Percentiles rank a stretch among this genome's conserved stretches.
phyloP scores from a whole-genome alignment of 2,113 vertebrate species.

The Microtus richardsoni region DNA sequence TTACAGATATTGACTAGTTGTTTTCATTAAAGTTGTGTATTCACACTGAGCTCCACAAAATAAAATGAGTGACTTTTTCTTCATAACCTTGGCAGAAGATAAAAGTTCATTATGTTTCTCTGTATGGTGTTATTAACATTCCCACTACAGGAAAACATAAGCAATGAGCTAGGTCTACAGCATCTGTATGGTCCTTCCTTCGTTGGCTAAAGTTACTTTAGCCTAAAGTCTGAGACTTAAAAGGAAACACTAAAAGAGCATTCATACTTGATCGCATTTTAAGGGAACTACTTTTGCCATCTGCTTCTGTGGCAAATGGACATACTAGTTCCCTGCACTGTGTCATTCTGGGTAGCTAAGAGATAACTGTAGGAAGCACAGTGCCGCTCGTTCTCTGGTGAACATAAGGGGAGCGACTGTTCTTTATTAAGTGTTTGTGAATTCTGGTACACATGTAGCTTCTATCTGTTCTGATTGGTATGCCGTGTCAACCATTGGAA shows the following conservation, averaged over 20 bases:
- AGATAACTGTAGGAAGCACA: background rate
- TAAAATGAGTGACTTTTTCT: slow-evolving; percentile 20
- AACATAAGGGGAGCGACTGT: background rate
- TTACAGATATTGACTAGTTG: background rate
- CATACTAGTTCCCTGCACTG: slow-evolving; percentile 24
- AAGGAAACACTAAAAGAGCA: slow-evolving; percentile 66
- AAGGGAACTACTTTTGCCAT: slow-evolving; percentile 63
- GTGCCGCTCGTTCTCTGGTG: background rate
- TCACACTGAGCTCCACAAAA: background rate
- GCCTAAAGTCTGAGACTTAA: slow-evolving; percentile 65
- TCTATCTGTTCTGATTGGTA: slow-evolving; percentile 15
- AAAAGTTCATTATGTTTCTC: background rate
- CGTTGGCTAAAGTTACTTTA: slow-evolving; percentile 68
- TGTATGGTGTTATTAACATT: slow-evolving; percentile 17
- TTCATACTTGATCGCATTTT: slow-evolving; percentile 70
- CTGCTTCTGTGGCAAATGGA: slow-evolving; percentile 59
- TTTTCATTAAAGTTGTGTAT: background rate
- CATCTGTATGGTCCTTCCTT: slow-evolving; percentile 53
- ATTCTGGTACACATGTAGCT: background rate
- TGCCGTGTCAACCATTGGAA: slow-evolving; percentile 17
- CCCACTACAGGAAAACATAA: background rate
- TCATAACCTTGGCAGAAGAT: slow-evolving; percentile 4
- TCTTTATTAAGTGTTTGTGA: background rate
- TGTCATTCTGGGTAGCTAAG: slow-evolving; percentile 49
- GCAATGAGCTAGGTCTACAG: background rate